phyloP scores from a whole-genome alignment of 2,113 vertebrate genomes.

The Silurus meridionalis region DNA sequence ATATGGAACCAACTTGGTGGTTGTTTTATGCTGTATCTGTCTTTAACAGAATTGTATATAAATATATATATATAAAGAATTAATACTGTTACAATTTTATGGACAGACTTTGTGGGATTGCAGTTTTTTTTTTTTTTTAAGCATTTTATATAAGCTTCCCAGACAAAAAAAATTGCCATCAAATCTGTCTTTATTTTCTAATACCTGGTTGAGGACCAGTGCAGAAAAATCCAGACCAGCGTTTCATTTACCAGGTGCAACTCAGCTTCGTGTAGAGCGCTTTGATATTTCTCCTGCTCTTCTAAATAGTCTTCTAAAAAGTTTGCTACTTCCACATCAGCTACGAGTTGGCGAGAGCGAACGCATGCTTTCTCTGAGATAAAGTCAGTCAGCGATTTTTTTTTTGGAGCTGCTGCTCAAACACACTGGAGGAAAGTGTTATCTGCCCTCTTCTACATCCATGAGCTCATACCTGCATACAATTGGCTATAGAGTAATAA shows the following conservation, averaged over 20 bases:
- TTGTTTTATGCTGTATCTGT: constrained; percentile 1
- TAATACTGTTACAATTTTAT: constrained; percentile 26
- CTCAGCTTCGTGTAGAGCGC: background rate
- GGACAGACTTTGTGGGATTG: background rate
- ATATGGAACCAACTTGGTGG: background rate
- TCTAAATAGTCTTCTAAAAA: background rate
- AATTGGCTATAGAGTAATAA: background rate
- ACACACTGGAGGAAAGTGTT: background rate
- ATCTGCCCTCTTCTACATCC: background rate
- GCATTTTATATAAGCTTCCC: background rate
- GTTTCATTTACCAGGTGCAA: background rate
- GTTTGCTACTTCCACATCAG: background rate
- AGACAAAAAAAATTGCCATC: background rate
- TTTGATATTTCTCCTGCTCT: background rate
- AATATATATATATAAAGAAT: background rate
- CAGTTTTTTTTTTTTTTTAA: background rate
- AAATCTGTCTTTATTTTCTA: background rate
- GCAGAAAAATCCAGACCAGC: background rate
- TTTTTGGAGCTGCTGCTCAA: background rate
- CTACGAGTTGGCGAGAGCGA: background rate
- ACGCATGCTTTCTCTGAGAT: background rate
- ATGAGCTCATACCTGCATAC: background rate
- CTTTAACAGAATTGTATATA: constrained; percentile 29
- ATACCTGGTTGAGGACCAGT: background rate
- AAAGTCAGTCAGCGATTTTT: background rate